These are phyloP conservation scores for Ophiothrix spiculata DNA, from an alignment of 35 echinoderm and acorn worm species.

Conservation along the genomic window DNA sequence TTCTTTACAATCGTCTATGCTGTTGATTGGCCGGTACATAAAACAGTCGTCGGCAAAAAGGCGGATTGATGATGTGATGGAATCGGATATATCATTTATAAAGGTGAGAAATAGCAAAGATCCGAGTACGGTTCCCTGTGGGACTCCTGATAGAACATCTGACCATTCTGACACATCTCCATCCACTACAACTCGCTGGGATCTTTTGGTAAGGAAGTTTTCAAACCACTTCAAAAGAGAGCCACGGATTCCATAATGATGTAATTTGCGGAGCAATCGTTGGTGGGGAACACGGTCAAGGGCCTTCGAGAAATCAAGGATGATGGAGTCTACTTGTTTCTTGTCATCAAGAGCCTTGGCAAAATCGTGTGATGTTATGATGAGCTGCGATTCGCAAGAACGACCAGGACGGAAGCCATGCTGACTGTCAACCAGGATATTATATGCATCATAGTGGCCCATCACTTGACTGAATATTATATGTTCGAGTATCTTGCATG, in stretches of 20 bases:
- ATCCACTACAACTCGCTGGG: constrained; percentile 61
- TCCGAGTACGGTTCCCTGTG: constrained; percentile 62
- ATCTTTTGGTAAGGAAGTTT: constrained; percentile 40
- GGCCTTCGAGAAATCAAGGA: constrained; percentile 14
- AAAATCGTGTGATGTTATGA: constrained; percentile 25
- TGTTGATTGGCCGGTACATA: constrained; percentile 32
- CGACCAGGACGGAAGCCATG: constrained; percentile 14
- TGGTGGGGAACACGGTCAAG: constrained; percentile 22
- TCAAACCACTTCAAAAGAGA: constrained; percentile 30
- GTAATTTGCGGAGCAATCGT: not conserved
- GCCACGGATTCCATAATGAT: constrained; percentile 40
- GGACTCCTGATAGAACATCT: constrained; percentile 54
- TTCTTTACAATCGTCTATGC: not conserved
- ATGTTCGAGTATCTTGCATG: constrained; percentile 17
- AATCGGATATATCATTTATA: constrained; percentile 52
- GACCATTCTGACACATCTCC: constrained; percentile 39
- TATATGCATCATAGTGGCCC: constrained; percentile 12
- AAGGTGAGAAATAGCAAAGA: constrained; percentile 53
- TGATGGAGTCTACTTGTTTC: constrained; percentile 29
- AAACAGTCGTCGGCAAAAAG: constrained; percentile 76
- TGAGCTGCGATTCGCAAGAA: constrained; percentile 29
- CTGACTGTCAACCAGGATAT: not conserved
- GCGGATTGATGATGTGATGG: constrained; percentile 22
- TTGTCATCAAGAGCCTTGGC: constrained; percentile 9
- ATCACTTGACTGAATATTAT: constrained; percentile 12